phyloP scores from a whole-genome alignment of 2,113 vertebrate genomes.

The Xyrauchen texanus region DNA sequence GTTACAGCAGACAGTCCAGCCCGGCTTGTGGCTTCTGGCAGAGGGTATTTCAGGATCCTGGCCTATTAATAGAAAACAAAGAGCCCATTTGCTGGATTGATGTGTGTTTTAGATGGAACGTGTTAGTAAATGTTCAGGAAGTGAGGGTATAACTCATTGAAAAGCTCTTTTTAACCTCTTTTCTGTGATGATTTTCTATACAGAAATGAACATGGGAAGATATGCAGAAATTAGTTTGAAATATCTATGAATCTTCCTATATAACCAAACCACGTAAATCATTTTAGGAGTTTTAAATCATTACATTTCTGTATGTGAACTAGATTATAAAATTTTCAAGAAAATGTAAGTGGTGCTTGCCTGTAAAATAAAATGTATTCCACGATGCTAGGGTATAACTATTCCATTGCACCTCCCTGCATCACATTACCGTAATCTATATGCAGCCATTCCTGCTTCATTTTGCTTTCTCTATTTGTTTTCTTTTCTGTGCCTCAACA shows the following conservation, averaged over 20 bases:
- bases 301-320: no score
- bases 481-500: constrained; percentile 13
- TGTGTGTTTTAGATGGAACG: constrained; percentile 43
- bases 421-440: constrained; percentile 28
- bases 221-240: no score
- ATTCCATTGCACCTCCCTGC: constrained; percentile 14
- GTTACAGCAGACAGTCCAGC: constrained; percentile 54
- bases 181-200: neutral
- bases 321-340: no score
- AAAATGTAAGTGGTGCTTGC: no score
- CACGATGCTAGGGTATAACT: no score
- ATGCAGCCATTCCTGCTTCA: constrained; percentile 13
- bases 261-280: no score
- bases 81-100: constrained; percentile 59
- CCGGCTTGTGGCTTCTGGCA: constrained; percentile 52
- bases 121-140: constrained; percentile 30
- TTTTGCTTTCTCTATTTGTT: constrained; percentile 13
- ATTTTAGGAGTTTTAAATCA: no score
- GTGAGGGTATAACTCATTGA: neutral
- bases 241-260: no score
- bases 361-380: no score
- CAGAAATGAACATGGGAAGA: no score
- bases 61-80: constrained; percentile 65
- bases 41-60: constrained; percentile 64
- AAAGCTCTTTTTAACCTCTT: neutral